Evolutionary conservation across 2,113 vertebrate species (phyloP).

Genomic region (Sphyrna mokarran): DNA sequence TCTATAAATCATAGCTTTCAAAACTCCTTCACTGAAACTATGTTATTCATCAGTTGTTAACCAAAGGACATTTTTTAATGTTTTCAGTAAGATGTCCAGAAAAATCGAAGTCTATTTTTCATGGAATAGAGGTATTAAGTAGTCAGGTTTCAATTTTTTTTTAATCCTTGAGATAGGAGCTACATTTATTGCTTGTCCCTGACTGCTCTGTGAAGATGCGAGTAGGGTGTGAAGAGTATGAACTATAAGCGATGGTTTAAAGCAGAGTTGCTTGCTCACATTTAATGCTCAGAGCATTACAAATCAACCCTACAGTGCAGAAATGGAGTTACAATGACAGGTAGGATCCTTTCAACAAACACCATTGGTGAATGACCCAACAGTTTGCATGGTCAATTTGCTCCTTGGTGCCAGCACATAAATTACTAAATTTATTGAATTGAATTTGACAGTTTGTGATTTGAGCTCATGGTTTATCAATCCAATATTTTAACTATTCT

Average conservation of each 20-base stretch:
- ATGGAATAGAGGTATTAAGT: background rate
- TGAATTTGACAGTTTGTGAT: background rate
- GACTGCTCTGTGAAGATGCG: background rate
- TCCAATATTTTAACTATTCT: background rate
- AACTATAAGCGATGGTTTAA: background rate
- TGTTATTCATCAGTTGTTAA: background rate
- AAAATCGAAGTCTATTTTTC: background rate
- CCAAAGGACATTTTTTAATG: background rate
- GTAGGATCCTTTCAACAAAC: background rate
- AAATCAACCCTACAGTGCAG: background rate
- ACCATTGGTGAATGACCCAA: background rate
- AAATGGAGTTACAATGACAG: background rate
- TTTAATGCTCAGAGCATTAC: background rate
- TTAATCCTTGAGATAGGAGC: background rate
- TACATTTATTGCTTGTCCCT: background rate
- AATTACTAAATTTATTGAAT: background rate
- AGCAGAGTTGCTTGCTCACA: background rate
- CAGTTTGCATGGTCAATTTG: background rate
- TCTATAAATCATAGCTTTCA: background rate
- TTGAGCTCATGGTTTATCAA: background rate
- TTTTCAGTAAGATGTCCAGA: background rate
- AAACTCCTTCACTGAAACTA: background rate
- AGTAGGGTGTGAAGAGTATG: background rate
- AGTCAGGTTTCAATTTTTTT: background rate
- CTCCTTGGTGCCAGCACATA: background rate